A percentile compares a stretch with the other conserved stretches of the same genome.
These are phyloP conservation scores for Bhutanitis thaidina DNA, from an alignment of 2,888 invertebrate genomes.

Conservation along the genomic window DNA sequence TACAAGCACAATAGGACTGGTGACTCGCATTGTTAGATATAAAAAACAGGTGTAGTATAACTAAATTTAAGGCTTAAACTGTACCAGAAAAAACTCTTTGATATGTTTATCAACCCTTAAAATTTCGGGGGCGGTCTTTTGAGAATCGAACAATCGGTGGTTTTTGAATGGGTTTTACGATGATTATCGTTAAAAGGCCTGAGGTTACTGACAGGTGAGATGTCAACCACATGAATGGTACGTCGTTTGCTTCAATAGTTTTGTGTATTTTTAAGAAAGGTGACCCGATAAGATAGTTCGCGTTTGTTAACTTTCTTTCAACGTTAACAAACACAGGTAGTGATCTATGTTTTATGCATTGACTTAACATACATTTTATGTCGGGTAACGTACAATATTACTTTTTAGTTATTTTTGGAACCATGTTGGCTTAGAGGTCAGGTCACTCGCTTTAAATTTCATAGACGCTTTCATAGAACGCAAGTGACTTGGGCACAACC, in stretches of 20 bases:
- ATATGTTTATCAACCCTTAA: constrained; percentile 78
- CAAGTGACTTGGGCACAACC: no score
- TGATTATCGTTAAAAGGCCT: constrained; percentile 62
- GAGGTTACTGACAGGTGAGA: constrained; percentile 77
- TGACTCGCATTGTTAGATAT: constrained; percentile 51
- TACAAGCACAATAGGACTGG: constrained; percentile 54
- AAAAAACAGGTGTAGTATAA: constrained; percentile 67
- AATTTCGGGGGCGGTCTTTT: constrained; percentile 59
- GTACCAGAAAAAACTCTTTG: constrained; percentile 49
- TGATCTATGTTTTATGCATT: constrained; percentile 1
- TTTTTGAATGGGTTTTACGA: constrained; percentile 64
- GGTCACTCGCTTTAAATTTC: no score
- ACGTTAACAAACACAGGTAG: constrained; percentile 29
- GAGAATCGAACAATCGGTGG: constrained; percentile 55
- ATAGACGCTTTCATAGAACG: no score
- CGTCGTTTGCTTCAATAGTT: constrained; percentile 39
- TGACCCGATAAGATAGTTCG: constrained; percentile 61
- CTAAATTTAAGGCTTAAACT: constrained; percentile 36
- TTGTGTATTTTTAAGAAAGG: constrained; percentile 43
- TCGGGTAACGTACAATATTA: no score
- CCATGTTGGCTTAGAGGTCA: no score
- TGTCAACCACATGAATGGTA: constrained; percentile 66
- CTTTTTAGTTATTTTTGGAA: no score
- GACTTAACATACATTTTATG: no score
- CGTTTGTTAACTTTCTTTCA: constrained; percentile 36